These are phyloP conservation scores for Nyctalus aviator DNA, from an alignment of 2,797 vertebrate genomes.

Conservation along the genomic window DNA sequence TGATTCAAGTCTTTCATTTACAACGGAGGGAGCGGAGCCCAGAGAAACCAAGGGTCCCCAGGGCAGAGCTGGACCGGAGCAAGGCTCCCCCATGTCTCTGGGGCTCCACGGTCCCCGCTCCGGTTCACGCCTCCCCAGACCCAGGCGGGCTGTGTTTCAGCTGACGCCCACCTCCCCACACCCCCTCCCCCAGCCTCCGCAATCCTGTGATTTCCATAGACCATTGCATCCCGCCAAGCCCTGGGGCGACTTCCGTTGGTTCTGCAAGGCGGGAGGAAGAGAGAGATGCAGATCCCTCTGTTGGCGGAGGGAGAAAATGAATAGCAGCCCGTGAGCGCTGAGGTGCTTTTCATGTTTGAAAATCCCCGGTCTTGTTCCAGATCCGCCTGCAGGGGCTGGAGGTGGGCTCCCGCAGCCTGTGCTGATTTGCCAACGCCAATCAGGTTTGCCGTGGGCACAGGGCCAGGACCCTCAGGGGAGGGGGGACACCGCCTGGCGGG, in stretches of 20 bases:
- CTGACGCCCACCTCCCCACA: rapidly evolving
- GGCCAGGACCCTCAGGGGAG: background rate
- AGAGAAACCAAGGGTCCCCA: background rate
- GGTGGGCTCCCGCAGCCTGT: rapidly evolving
- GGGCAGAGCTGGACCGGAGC: background rate
- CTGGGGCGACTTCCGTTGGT: background rate
- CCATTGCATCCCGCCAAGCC: background rate
- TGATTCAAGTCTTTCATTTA: background rate
- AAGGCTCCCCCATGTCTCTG: rapidly evolving
- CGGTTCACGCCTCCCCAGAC: background rate
- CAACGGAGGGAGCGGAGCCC: background rate
- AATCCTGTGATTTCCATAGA: background rate
- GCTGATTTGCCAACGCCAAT: background rate
- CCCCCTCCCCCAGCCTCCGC: too few relatives aligned
- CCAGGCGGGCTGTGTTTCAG: background rate
- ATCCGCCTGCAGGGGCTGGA: background rate
- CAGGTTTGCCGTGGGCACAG: background rate
- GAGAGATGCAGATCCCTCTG: background rate
- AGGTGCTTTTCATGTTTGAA: background rate
- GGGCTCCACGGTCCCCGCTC: background rate
- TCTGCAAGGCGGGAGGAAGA: background rate
- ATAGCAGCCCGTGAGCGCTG: background rate
- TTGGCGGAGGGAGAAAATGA: background rate
- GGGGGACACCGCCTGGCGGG: rapidly evolving
- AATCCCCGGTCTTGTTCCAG: background rate